Evolutionary conservation across 2,113 vertebrate species (phyloP).

Genomic region (Turdus rufiventris): DNA sequence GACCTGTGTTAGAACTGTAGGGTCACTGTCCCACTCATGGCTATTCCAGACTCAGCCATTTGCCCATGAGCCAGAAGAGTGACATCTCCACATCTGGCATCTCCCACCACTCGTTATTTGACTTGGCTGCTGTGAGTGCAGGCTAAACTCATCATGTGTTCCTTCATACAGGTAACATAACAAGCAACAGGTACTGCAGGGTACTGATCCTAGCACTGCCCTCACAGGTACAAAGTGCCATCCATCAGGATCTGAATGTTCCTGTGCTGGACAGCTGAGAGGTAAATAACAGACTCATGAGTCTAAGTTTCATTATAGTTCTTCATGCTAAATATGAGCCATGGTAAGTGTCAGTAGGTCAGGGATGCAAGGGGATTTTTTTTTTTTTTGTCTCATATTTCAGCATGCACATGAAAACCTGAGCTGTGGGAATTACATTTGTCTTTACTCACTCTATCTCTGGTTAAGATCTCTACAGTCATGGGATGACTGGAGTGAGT

Average conservation of each 20-base stretch:
- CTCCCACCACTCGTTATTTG: accelerated
- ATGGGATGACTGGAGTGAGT: not conserved
- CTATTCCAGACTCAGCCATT: not conserved
- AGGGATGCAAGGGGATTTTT: not conserved
- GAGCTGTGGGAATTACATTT: not conserved
- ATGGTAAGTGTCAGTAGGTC: not conserved
- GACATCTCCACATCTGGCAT: not conserved
- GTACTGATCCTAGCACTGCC: not conserved
- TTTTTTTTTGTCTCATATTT: not conserved
- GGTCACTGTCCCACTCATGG: not conserved
- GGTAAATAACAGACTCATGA: not conserved
- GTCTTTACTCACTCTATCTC: not conserved
- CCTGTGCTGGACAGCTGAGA: not conserved
- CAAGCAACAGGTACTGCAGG: not conserved
- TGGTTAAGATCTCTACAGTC: not conserved
- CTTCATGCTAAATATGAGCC: not conserved
- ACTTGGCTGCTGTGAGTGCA: not conserved
- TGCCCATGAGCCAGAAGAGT: not conserved
- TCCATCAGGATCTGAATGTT: not conserved
- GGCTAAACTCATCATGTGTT: not conserved
- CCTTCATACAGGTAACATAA: not conserved
- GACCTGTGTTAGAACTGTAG: accelerated
- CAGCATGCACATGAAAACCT: not conserved
- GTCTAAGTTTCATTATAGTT: not conserved
- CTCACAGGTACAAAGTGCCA: not conserved